Base-by-base conservation (phyloP, 53 echinoderm and acorn worm genomes). In the Astropecten irregularis region DNA sequence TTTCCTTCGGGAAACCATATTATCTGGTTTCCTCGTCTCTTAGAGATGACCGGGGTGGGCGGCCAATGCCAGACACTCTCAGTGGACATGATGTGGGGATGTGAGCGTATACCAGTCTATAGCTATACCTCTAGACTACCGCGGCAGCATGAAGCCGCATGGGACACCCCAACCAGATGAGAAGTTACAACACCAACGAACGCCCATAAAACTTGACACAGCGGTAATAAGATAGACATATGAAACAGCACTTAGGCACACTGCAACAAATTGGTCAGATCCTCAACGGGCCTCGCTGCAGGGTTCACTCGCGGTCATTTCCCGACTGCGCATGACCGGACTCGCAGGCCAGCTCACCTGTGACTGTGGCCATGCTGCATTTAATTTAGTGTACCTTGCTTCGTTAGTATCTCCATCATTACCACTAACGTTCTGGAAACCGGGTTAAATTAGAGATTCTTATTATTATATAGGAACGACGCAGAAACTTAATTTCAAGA, bases 401-500 rank as follows among this genome's bases (percentile, higher is more conserved):
- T 74, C 74, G 74, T 74, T 57, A 74, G 74, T 9, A 40, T 55
- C 22, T 74, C 74, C 56, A 57, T 74, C 74, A 74, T 74, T 74
- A 74, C 74, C 28, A 35, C 42, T 74, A 74, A 74, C 74, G 74
- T 74, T 29, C 74, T 74, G 58, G 74, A 74, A 74, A 74, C 74
- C 28, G 35, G 40, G 38, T 74, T 55, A 50, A 55, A 74, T 74
- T 74, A 74, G 57, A 55, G 56, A 16, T 32, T 74, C 56, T 30
- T 18, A 51, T 8, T 29, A 28, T 30, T 30, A 58, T 14, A 31
- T 30, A 31, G 31, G 4, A 29, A 73, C 35, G 56, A 74, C 39
- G 74, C 74, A 74, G 56, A n/a, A 74, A 74, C 74, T 74, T 74
- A 74, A 74, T 74, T 74, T 74, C 74, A 40, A 74, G 57, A 74